phyloP scores from a whole-genome alignment of 1,140 invertebrate genomes.

The Bombus confusus region DNA sequence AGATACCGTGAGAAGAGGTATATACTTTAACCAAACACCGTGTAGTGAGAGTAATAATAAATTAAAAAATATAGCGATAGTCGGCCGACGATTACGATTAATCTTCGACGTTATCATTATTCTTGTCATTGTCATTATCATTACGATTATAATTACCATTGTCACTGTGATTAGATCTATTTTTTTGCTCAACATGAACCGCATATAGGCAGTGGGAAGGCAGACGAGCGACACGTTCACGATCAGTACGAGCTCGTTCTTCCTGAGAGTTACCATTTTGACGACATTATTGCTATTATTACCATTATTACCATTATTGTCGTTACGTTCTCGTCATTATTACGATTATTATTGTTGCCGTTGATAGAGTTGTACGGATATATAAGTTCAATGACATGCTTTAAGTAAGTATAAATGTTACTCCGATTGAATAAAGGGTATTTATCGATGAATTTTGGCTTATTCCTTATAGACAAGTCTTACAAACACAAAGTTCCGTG shows the following conservation, averaged over 20 bases:
- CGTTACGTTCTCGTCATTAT: slow-evolving; percentile 76
- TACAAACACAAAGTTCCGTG: not conserved
- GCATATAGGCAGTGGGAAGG: not conserved
- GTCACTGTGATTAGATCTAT: slow-evolving; percentile 52
- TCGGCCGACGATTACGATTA: slow-evolving; percentile 74
- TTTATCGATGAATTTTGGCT: slow-evolving; percentile 80
- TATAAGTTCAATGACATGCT: slow-evolving; percentile 81
- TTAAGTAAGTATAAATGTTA: slow-evolving; percentile 83
- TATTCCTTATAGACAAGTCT: not conserved
- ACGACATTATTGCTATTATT: slow-evolving; percentile 61
- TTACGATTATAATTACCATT: slow-evolving; percentile 67
- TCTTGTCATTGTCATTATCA: slow-evolving; percentile 72
- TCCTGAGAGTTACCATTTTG: slow-evolving; percentile 25
- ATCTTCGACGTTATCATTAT: slow-evolving; percentile 71
- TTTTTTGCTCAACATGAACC: slow-evolving; percentile 50
- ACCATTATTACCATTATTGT: slow-evolving; percentile 65
- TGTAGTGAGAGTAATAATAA: slow-evolving; percentile 81
- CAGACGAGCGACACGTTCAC: not conserved
- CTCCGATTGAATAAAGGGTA: slow-evolving; percentile 83
- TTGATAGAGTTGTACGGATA: slow-evolving; percentile 81
- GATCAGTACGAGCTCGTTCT: not conserved
- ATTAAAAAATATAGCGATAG: slow-evolving; percentile 72
- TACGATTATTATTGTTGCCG: slow-evolving; percentile 80
- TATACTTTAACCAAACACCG: slow-evolving; percentile 80
- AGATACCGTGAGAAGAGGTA: slow-evolving; percentile 50